Evolutionary conservation across 2,797 vertebrate species (phyloP), one percentile per base, ranked within the genome.

Genomic region (Pseudomugil tenellus): DNA sequence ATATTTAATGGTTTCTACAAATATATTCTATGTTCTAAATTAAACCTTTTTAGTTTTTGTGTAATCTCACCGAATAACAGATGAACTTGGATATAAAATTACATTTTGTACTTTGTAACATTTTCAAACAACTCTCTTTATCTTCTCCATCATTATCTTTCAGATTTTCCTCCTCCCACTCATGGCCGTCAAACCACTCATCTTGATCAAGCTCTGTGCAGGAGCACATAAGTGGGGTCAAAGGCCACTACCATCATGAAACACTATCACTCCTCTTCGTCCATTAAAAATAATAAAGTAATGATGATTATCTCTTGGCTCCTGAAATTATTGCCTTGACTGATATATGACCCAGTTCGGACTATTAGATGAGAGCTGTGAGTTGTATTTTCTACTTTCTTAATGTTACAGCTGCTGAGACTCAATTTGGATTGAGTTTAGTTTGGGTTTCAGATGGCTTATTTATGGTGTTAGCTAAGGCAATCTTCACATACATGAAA

Each of bases 171-270:
- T 79, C 90, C 86, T 82, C 89, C 90, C 84, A 91, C 90, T 81
- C 82, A 54, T 53, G 52, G 76, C 80, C 49, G 72, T 80, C 84
- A 86, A 82, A 76, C 79, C 76, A 73, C 72, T 91, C 91, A 84
- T 90, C 88, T 90, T 84, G 79, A 89, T 89, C 90, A 74, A 73
- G 88, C 84, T 77, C 80, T 83, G 65, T 66, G 53, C 75, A 56
- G 78, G 70, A 80, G 74, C 72, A 80, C 77, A 77, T 64, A 68
- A 79, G 70, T 65, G 72, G 77, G 90, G 89, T 93, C 83, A 91
- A 76, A 89, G 84, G 83, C 58, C 82, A 63, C 28, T 14, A 39
- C 60, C 76, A 85, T 83, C 64, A 77, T 67, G 79, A 87, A 86
- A 85, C 76, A 83, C 80, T 66, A 87, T 90, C 82, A 84, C 86